Base-by-base conservation (phyloP, 2,113 vertebrate genomes). In the Alosa alosa region DNA sequence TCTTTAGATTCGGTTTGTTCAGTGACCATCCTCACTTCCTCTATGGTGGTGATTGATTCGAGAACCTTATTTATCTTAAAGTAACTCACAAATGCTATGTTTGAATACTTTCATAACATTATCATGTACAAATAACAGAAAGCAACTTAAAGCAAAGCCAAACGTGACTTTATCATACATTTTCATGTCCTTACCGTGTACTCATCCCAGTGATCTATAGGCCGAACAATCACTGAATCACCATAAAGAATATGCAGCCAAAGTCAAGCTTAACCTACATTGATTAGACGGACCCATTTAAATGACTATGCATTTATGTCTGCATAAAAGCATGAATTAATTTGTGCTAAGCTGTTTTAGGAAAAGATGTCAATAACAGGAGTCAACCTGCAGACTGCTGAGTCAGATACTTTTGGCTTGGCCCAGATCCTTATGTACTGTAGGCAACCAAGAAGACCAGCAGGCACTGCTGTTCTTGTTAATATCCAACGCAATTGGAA, bases 281-380 rank as follows among this genome's bases (percentile, higher is more conserved):
- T 41, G 31, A 78, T 78, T 36, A 4, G 10, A 6, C 72, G 18
- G 72, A 39, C 72, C 72, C 72, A 78, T 78, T 78, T 39, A 78
- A 78, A 78, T 84, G 81, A 85, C 81, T 6, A 55, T 50, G 41
- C 72, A 85, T 52, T 39, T 55, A 47, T 82, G 50, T 46, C 52
- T 78, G 72, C 72, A 78, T 7, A 78, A 78, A 36, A 60, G 10
- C 8, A 52, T 55, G 39, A 13, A 25, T 82, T 57, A 81, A 85
- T 60, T 36, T 78, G 31, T 78, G 72, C 72, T 81, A 44, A 44
- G 41, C 81, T 64, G 22, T 46, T 81, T 64, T 47, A 5, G n/a
- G 68, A 3, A 18, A 7, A 81, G 15, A 36, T 78, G 60, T 81
- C 25, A 60, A 45, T 44, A 84, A 44, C 20, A 57, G 36, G 17